Evolutionary conservation across 2,797 vertebrate species (phyloP).

Genomic region (Bovichtus diacanthus): DNA sequence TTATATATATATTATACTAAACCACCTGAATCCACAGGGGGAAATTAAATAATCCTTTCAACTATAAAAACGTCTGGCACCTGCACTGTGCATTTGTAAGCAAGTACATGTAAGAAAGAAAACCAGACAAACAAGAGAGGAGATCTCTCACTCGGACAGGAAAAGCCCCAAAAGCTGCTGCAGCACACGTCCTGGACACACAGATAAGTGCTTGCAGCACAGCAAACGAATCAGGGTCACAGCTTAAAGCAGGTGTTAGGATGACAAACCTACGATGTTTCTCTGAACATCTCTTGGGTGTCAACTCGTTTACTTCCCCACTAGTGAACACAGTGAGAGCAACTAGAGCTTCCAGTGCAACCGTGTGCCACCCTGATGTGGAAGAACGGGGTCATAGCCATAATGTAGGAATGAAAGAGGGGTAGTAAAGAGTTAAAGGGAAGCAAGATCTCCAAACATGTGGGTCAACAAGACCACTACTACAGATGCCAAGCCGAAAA

Average conservation of each 20-base stretch:
- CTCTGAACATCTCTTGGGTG: conserved; percentile 5
- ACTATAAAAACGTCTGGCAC: not conserved
- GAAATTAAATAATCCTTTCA: not conserved
- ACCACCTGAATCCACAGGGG: not conserved
- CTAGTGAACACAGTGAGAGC: conserved; percentile 2
- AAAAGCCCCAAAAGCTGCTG: conserved; percentile 43
- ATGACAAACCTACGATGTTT: conserved; percentile 28
- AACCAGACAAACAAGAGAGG: conserved; percentile 15
- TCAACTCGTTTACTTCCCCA: conserved; percentile 19
- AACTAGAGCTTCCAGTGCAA: conserved; percentile 19
- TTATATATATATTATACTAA: not conserved
- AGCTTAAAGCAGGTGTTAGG: conserved; percentile 48
- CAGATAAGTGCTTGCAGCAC: conserved; percentile 34
- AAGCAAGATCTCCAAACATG: conserved; percentile 83
- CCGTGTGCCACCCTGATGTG: conserved; percentile 22
- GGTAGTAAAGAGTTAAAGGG: conserved; percentile 68
- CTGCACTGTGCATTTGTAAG: not conserved
- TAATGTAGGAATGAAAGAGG: conserved; percentile 48
- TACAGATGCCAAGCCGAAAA: conserved; percentile 79
- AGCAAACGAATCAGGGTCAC: conserved; percentile 40
- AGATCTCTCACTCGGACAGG: conserved; percentile 7
- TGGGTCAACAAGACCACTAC: conserved; percentile 81
- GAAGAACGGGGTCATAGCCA: conserved; percentile 27
- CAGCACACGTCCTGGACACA: conserved; percentile 52
- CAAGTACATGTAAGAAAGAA: not conserved